Base-by-base conservation (phyloP, 2,888 invertebrate species). In the Diadegma fenestrale region DNA sequence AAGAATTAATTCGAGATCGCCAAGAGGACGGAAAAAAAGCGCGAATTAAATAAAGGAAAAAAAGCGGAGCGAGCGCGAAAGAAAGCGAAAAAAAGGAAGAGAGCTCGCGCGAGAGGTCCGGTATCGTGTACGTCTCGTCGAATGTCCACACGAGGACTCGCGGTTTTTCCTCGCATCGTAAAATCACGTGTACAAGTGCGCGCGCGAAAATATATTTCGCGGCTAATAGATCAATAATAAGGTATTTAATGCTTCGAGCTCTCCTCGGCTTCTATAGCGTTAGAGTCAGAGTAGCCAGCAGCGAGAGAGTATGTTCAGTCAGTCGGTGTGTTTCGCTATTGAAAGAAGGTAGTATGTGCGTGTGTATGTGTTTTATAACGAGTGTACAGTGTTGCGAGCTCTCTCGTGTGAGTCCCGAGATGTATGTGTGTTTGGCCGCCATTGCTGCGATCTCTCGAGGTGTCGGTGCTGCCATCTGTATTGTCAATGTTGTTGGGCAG, bases 401-500 rank as follows among this genome's bases (percentile, higher is more conserved):
- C 88, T 89, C 88, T 85, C 88, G 89, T 89, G 89, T 90, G 88
- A 87, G 89, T 88, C 89, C 75, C 81, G 75, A 84, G 73, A 84
- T 86, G 86, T 89, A 88, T 90, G 89, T 90, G 86, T 87, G 90
- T 91, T 91, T 89, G 89, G 61, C 78, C 69, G 87, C 82, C 86
- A 88, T 88, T 88, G 86, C 80, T 80, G 58, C 63, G 63, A 71
- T 88, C 94, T 94, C 94, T 94, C 95, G 76, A 76, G 75, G 95
- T 95, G 94, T 95, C 95, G 94, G 95, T 95, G 95, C 95, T 96
- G 97, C 97, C 96, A 96, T 96, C 97, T 97, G 95, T 96, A 96
- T 96, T 97, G 97, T 97, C 97, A 97, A 96, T 96, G 95, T 96
- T 95, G 95, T 95, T 95, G 95, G 95, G 95, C 92, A 92, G 92